Evolutionary conservation across 2,113 vertebrate genomes (phyloP).

Genomic region (Gobiocypris rarus): DNA sequence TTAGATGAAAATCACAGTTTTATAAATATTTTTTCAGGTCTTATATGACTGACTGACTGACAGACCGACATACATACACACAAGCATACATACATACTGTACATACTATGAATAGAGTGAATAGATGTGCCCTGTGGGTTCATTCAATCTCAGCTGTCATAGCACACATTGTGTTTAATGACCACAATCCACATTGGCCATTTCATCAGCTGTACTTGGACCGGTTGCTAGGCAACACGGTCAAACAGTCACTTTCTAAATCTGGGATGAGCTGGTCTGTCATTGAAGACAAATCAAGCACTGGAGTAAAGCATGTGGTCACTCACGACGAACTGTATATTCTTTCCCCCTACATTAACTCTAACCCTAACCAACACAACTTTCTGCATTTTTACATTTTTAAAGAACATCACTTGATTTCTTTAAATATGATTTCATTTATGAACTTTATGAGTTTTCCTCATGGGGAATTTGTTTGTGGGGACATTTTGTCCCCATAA

Average conservation of each 20-base stretch:
- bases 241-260: conserved; percentile 49
- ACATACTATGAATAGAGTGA: neutral
- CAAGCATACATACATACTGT: no score
- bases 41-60: neutral
- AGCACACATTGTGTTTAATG: conserved; percentile 31
- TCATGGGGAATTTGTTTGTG: no score
- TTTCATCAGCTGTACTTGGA: conserved; percentile 27
- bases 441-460: no score
- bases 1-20: neutral
- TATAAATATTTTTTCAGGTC: neutral
- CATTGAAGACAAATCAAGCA: conserved; percentile 53
- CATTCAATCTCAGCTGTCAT: conserved; percentile 40
- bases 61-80: no score
- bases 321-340: neutral
- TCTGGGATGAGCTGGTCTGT: conserved; percentile 41
- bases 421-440: no score
- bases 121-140: neutral
- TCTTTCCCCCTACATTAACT: no score
- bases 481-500: no score
- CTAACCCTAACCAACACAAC: no score
- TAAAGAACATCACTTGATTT: no score
- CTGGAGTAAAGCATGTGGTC: conserved; percentile 9
- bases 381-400: no score
- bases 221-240: conserved; percentile 46
- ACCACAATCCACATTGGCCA: neutral